Evolutionary conservation across 2,888 invertebrate species (phyloP).

Genomic region (Unio pictorum): DNA sequence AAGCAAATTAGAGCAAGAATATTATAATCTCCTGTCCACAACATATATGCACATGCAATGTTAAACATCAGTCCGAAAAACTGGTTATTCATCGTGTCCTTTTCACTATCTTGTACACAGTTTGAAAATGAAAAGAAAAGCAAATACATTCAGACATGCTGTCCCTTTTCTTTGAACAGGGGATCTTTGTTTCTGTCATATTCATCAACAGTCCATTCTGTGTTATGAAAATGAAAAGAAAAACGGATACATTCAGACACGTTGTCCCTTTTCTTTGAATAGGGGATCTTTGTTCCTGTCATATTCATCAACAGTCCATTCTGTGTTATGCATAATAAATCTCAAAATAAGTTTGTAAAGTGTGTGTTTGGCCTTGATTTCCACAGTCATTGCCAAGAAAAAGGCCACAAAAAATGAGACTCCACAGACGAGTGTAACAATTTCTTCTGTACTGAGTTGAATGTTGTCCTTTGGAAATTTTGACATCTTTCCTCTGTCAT

Average conservation of each 20-base stretch:
- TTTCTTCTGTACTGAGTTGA: slow-evolving; percentile 73
- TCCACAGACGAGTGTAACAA: slow-evolving; percentile 74
- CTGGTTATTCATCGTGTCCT: too few species aligned
- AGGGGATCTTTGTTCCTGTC: slow-evolving; percentile 63
- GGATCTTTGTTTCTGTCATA: slow-evolving; percentile 68
- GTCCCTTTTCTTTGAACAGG: slow-evolving; percentile 14
- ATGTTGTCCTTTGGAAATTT: slow-evolving; percentile 65
- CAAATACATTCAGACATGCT: too few species aligned
- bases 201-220: slow-evolving; percentile 73
- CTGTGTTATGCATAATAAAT: slow-evolving; percentile 71
- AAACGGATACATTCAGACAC: too few species aligned
- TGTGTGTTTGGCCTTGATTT: slow-evolving; percentile 74
- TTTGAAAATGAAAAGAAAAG: too few species aligned
- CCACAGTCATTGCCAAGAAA: slow-evolving; percentile 75
- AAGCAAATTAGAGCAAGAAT: too few species aligned
- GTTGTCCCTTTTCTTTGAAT: slow-evolving; percentile 11
- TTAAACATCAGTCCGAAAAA: too few species aligned
- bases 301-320: slow-evolving; percentile 73
- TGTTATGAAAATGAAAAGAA: slow-evolving; percentile 60
- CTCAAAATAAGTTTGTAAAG: slow-evolving; percentile 72
- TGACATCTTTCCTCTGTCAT: slow-evolving; percentile 68
- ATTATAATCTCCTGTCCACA: too few species aligned
- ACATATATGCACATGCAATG: too few species aligned
- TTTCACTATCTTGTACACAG: too few species aligned
- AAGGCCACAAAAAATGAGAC: slow-evolving; percentile 75